Base-by-base conservation (phyloP, 1,140 invertebrate genomes). In the Thaumatotibia leucotreta region DNA sequence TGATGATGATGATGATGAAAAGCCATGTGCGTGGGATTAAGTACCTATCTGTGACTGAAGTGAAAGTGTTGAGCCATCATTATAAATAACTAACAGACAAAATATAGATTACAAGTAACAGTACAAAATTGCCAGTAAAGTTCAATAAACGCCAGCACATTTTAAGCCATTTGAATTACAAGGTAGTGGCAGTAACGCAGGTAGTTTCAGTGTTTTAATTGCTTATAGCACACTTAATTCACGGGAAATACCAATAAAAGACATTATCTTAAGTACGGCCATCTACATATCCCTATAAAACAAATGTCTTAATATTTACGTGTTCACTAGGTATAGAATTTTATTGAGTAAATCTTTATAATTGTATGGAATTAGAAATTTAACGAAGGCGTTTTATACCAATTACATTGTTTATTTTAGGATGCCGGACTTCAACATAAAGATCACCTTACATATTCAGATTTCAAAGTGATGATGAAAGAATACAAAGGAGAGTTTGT, bases 401-500 rank as follows among this genome's bases (percentile, higher is more conserved):
- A n/a, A 4, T 0, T 20, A 9, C 10, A 17, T 45, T 9, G 61
- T 63, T 58, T n/a, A 50, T 79, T 76, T 66, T 85, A 96, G 92
- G 95, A 97, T 79, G 96, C 98, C 4, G 99, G 98, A 10, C 90
- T 99, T 0, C 94, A 98, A 83, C 94, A 97, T 72, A 98, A 98
- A 91, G 95, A 98, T 66, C 96, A 96, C 71, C 92, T 99, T 8
- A 98, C 97, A 0, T 99, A 99, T 83, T 96, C 96, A 49, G 98
- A 99, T 82, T 99, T 99, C 76, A 98, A 98, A 83, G 84, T 97
- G 1, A 97, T 99, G 95, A 98, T 99, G 96, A 97, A 97, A 73
- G 98, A 99, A 80, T 98, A 99, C 87, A 98, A 98, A 91, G 97
- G 97, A 5, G 97, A 98, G 80, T 98, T 99, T 84, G 97, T 99